Conservation (phyloP, 2,113 vertebrate species). For the Aldabrachelys gigantea region DNA sequence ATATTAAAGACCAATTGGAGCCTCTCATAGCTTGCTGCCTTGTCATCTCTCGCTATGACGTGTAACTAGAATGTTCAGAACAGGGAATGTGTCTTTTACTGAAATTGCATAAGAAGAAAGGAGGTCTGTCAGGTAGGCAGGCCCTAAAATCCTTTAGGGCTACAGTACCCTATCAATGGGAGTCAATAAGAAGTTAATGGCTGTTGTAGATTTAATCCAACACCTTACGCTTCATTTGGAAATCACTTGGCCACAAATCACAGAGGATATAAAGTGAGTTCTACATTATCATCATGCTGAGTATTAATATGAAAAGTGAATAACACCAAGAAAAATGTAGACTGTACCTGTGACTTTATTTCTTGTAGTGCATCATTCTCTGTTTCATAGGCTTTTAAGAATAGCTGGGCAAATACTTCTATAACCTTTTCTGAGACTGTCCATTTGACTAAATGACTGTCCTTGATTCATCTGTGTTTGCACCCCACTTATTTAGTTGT, state of each 20-base stretch:
- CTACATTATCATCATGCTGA: background rate
- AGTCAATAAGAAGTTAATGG: background rate
- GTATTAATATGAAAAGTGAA: background rate
- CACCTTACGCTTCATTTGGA: background rate
- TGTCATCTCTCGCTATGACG: background rate
- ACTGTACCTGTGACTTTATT: background rate
- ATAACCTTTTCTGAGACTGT: background rate
- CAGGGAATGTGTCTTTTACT: background rate
- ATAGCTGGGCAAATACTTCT: background rate
- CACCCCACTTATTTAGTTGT: constrained; percentile 29
- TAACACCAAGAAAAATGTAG: background rate
- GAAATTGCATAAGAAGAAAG: background rate
- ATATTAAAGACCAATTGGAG: background rate
- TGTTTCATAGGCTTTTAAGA: background rate
- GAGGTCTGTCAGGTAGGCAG: background rate
- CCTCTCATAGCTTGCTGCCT: background rate
- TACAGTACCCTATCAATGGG: background rate
- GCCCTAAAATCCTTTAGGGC: constrained; percentile 12
- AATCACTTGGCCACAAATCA: background rate
- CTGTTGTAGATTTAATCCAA: background rate
- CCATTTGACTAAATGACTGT: background rate
- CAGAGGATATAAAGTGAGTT: background rate
- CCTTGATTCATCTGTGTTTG: background rate
- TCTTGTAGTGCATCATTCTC: background rate
- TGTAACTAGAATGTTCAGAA: background rate